Percentiles rank a stretch among this genome's conserved stretches.
phyloP scores from a whole-genome alignment of 1,140 invertebrate genomes.

The Halesus radiatus region DNA sequence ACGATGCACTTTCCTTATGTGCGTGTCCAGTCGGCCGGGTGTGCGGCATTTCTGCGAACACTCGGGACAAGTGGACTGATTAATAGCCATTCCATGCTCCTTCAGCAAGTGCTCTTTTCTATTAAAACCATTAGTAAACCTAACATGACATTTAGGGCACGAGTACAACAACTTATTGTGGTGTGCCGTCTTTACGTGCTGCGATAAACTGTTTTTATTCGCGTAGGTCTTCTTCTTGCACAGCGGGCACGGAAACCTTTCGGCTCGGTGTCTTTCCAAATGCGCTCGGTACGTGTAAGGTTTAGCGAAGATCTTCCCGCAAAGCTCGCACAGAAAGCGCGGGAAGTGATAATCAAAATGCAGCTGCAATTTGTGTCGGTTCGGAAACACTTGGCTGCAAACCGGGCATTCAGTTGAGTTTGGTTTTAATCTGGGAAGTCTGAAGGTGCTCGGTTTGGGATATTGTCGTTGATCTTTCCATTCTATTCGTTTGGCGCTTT shows the following conservation, averaged over 20 bases:
- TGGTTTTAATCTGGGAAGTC: background rate
- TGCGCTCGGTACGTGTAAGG: background rate
- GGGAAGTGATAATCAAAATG: slow-evolving; percentile 3
- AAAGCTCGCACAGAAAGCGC: background rate
- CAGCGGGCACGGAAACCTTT: background rate
- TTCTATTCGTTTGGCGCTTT: background rate
- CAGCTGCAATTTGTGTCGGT: background rate
- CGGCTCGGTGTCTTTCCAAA: background rate
- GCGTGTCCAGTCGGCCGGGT: background rate
- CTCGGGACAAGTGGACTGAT: background rate
- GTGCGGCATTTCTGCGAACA: background rate
- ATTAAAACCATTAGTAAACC: background rate
- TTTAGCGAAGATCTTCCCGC: background rate
- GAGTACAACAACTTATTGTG: background rate
- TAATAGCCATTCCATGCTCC: background rate
- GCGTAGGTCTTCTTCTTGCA: background rate
- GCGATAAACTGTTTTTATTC: background rate
- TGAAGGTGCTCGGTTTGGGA: background rate
- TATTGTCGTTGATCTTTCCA: slow-evolving; percentile 8
- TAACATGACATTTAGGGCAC: background rate
- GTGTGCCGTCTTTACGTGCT: background rate
- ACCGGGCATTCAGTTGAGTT: background rate
- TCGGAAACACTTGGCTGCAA: background rate
- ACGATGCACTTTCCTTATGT: background rate
- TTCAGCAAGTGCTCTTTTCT: background rate